Conservation (phyloP, 2,113 vertebrate species). For the Dicerorhinus sumatrensis region DNA sequence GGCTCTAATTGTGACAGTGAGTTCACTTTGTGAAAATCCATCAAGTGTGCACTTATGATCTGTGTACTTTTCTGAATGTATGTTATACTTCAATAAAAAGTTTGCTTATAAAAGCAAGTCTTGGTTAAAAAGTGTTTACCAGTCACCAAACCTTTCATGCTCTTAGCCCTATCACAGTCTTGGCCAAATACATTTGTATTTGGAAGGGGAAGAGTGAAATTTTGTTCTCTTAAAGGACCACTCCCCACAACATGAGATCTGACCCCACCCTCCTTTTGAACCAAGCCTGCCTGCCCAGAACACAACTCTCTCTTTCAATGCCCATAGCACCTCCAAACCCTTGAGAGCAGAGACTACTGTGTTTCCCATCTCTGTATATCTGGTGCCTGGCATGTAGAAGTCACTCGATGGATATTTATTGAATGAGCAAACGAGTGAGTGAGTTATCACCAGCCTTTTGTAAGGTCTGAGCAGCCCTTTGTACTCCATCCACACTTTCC, state of each 20-base stretch:
- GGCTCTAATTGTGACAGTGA: neutral
- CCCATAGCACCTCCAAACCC: neutral
- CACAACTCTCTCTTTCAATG: rapidly evolving
- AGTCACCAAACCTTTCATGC: neutral
- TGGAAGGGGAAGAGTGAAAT: neutral
- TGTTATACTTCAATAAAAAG: neutral
- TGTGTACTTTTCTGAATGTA: neutral
- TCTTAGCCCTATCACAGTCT: neutral
- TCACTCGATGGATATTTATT: neutral
- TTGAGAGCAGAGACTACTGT: rapidly evolving
- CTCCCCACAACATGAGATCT: neutral
- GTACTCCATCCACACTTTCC: neutral
- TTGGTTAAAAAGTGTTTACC: neutral
- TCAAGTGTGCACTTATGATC: neutral
- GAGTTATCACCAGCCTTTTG: neutral
- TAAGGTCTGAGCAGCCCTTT: neutral
- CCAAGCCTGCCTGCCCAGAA: too few species aligned
- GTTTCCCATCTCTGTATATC: neutral
- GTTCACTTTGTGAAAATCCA: neutral
- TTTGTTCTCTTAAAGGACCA: neutral
- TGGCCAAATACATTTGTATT: neutral
- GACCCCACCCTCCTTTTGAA: neutral
- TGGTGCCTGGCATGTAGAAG: neutral
- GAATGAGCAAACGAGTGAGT: neutral
- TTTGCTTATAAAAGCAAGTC: neutral